A percentile compares a stretch with the other conserved stretches of the same genome.
Conservation (phyloP, 2,888 invertebrate genomes). For the Julus scandinavius region DNA sequence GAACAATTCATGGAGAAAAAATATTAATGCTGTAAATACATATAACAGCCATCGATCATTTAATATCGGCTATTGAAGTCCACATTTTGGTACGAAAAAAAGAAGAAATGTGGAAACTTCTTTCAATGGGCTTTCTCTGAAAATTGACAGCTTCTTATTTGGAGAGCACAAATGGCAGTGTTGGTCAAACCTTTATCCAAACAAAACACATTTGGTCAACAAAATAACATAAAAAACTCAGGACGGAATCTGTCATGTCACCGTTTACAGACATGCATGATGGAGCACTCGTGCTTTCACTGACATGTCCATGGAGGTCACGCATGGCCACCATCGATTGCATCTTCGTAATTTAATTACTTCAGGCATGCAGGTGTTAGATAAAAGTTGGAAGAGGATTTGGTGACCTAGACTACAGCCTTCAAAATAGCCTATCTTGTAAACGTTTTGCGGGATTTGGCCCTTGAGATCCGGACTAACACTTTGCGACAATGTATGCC, state of each 20-base stretch:
- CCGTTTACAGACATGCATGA: background rate
- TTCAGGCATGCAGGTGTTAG: background rate
- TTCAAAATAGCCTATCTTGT: background rate
- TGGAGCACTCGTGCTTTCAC: background rate
- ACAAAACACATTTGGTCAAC: background rate
- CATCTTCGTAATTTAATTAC: background rate
- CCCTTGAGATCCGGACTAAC: too few relatives aligned
- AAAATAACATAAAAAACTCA: background rate
- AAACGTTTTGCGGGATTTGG: background rate
- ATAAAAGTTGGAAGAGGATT: conserved; percentile 3
- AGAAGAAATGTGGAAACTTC: background rate
- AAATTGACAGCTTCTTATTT: conserved; percentile 12
- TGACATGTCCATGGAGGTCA: background rate
- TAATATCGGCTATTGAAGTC: background rate
- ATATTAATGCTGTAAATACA: background rate
- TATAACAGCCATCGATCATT: background rate
- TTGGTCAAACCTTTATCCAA: conserved; percentile 8
- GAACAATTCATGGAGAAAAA: background rate
- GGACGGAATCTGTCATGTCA: background rate
- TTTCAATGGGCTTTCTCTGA: too few relatives aligned
- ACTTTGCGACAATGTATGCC: too few relatives aligned
- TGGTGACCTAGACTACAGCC: background rate
- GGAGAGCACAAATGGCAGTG: background rate
- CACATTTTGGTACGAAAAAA: too few relatives aligned
- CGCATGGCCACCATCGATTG: background rate